These are phyloP conservation scores for Cheirogaleus major DNA, from an alignment of 2,797 vertebrate genomes.

Conservation along the genomic window DNA sequence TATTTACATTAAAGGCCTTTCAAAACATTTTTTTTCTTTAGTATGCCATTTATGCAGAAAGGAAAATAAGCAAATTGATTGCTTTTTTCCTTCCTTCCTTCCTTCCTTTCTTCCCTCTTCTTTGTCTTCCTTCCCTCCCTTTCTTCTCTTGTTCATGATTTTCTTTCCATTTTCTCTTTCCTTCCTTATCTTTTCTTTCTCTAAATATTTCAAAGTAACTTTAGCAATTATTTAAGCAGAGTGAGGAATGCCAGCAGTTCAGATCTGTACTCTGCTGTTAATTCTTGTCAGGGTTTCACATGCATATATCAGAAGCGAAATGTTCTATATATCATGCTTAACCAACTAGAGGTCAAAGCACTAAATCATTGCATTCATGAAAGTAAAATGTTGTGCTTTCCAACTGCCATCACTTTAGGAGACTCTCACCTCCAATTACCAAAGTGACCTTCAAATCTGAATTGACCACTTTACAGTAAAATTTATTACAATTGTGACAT, in stretches of 20 bases:
- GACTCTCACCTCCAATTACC: slow-evolving; percentile 66
- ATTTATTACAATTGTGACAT: slow-evolving; percentile 18
- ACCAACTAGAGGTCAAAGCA: slow-evolving; percentile 79
- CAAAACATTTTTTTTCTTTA: slow-evolving; percentile 76
- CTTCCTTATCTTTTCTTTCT: neutral
- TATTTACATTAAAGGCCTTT: slow-evolving; percentile 78
- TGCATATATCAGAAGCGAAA: slow-evolving; percentile 74
- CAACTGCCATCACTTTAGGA: slow-evolving; percentile 64
- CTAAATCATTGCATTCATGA: slow-evolving; percentile 78
- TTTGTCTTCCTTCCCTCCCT: neutral
- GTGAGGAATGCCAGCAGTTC: slow-evolving; percentile 34
- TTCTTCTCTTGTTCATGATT: neutral
- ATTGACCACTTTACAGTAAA: slow-evolving; percentile 60
- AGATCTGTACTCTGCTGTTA: slow-evolving; percentile 64
- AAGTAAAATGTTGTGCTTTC: slow-evolving; percentile 79
- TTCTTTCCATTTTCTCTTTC: neutral
- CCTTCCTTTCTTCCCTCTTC: neutral
- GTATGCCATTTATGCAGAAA: slow-evolving; percentile 43
- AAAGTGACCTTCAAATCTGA: slow-evolving; percentile 71
- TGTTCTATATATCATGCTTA: slow-evolving; percentile 68
- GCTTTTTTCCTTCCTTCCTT: neutral
- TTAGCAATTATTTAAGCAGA: slow-evolving; percentile 62
- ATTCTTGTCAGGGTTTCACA: slow-evolving; percentile 66
- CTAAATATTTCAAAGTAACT: slow-evolving; percentile 68
- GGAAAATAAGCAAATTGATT: slow-evolving; percentile 68